Conservation (phyloP, 2,888 invertebrate species). For the Torymus texanus region DNA sequence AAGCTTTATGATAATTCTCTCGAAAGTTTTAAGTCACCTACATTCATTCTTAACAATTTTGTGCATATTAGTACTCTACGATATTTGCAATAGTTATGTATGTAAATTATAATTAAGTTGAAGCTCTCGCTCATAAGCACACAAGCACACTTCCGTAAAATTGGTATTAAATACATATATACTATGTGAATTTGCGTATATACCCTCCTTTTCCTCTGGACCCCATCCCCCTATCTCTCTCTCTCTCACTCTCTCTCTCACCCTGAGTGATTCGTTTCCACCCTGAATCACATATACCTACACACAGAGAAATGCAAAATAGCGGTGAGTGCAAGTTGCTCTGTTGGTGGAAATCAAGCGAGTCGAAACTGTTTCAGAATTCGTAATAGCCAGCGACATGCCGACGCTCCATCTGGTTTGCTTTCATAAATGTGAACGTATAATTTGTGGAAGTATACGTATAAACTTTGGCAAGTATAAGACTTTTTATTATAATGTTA, state of each 20-base stretch:
- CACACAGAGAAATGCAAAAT: slow-evolving; percentile 16
- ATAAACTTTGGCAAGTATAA: not conserved
- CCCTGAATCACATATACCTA: not conserved
- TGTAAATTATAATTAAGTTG: slow-evolving; percentile 42
- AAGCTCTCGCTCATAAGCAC: not conserved
- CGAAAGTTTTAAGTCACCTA: no score
- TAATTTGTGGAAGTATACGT: not conserved
- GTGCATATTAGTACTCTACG: not conserved
- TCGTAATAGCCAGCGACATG: slow-evolving; percentile 5
- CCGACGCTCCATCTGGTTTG: not conserved
- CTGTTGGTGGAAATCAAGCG: slow-evolving; percentile 25
- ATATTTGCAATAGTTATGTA: slow-evolving; percentile 31
- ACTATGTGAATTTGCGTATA: no score
- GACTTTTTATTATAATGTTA: not conserved
- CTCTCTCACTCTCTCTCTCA: no score
- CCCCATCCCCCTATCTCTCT: no score
- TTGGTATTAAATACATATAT: slow-evolving; percentile 33
- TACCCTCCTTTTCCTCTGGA: no score
- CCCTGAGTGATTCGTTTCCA: no score
- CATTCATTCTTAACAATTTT: no score
- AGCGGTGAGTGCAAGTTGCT: slow-evolving; percentile 7
- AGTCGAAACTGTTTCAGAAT: slow-evolving; percentile 31
- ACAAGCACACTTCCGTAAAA: slow-evolving; percentile 6
- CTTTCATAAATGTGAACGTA: no score
- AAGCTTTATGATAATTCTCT: no score